Evolutionary conservation across 2,797 vertebrate genomes (phyloP).

Genomic region (Acomys russatus): DNA sequence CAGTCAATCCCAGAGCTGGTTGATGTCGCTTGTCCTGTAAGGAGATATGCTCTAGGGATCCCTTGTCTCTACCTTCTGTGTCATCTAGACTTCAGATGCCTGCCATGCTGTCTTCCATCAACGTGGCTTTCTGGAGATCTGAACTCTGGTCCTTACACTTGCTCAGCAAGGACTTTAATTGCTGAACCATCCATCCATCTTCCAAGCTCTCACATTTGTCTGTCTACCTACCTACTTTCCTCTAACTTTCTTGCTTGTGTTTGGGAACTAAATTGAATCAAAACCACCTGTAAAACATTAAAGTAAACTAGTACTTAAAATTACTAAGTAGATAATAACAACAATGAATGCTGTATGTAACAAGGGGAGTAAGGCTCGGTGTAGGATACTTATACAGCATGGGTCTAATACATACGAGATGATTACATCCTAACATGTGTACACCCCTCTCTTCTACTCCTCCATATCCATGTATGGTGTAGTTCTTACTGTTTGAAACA

Average conservation of each 20-base stretch:
- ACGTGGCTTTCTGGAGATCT: background rate
- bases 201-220: background rate
- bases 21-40: background rate
- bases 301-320: conserved; percentile 19
- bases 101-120: background rate
- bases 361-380: background rate
- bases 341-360: background rate
- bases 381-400: background rate
- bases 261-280: conserved; percentile 18
- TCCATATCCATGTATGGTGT: background rate
- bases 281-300: conserved; percentile 16
- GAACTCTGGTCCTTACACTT: background rate
- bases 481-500: background rate
- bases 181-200: background rate
- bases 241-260: background rate
- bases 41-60: background rate
- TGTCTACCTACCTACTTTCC: background rate
- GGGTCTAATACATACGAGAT: background rate
- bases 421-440: background rate
- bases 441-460: too few species aligned
- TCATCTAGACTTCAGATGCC: background rate
- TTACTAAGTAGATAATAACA: background rate
- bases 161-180: background rate
- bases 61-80: background rate
- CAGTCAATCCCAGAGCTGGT: background rate